Evolutionary conservation across 2,797 vertebrate species (phyloP), one percentile per base, ranked within the genome.

Genomic region (Gymnopithys bicolor): DNA sequence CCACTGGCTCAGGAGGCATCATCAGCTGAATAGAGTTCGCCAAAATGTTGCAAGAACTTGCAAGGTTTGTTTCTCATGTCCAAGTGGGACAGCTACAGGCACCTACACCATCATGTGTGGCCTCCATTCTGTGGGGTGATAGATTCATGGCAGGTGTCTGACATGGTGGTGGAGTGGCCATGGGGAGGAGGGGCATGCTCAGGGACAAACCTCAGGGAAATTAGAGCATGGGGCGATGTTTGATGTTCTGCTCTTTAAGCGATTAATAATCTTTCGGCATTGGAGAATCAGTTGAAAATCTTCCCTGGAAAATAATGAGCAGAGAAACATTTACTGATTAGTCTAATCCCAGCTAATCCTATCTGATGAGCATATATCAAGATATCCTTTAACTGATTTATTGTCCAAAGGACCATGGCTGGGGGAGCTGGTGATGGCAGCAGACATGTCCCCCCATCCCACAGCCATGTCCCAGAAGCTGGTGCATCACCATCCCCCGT

Each of bases 311-410:
- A 98, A 98, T 98, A 98, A 98, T 97, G 98, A 98, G 97, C 92
- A 90, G 97, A 98, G 98, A 98, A 98, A 98, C 97, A 98, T 98
- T 98, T 97, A 97, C 98, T 98, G 98, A 98, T 98, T 98, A 98
- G 97, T 98, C 97, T 98, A 98, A 98, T 98, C 97, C 97, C 82
- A 87, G 97, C 98, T 98, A 98, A 98, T 98, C 98, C 97, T 92
- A 97, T 97, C 92, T 98, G 98, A 98, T 98, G 98, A 98, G 96
- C 97, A 82, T 91, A 87, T 96, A 98, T 97, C 97, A 92, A 90
- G 97, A 97, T 95, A 97, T 96, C 93, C 96, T 94, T 97, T 97
- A 97, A 98, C 82, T 91, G 96, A 97, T 96, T 97, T 97, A 97
- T 91, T 97, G 93, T 97, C 94, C 90, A 84, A 90, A 95, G 81